Conservation (phyloP, 1,140 invertebrate genomes). For the Zophobas morio region DNA sequence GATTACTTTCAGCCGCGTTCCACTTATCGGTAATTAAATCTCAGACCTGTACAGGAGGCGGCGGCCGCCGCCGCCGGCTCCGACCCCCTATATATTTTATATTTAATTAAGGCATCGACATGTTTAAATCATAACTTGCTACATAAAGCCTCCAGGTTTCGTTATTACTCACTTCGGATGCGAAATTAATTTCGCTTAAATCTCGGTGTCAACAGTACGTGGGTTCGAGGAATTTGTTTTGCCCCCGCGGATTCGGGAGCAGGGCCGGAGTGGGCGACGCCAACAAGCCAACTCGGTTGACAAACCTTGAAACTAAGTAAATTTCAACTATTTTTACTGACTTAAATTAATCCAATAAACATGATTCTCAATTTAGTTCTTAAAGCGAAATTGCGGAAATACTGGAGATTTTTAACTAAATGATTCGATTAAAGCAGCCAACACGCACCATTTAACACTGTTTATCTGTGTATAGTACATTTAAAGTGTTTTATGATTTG, state of each 20-base stretch:
- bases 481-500: conserved; percentile 41
- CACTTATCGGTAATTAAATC: conserved; percentile 40
- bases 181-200: conserved; percentile 38
- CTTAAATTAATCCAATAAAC: too few species aligned
- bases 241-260: not conserved
- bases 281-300: too few species aligned
- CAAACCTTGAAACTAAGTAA: too few species aligned
- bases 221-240: conserved; percentile 31
- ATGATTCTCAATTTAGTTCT: too few species aligned
- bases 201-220: conserved; percentile 32
- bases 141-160: conserved; percentile 22
- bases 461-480: conserved; percentile 41
- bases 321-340: too few species aligned
- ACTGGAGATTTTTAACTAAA: conserved; percentile 27
- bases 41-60: conserved; percentile 14
- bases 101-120: conserved; percentile 41
- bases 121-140: conserved; percentile 35
- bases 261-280: too few species aligned
- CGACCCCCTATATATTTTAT: conserved; percentile 27
- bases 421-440: conserved; percentile 7
- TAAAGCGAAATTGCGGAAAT: conserved; percentile 20
- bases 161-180: conserved; percentile 40
- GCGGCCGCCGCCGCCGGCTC: conserved; percentile 3
- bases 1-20: conserved; percentile 21
- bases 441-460: conserved; percentile 26